A percentile compares a stretch with the other conserved stretches of the same genome.
phyloP scores from a whole-genome alignment of 1,140 invertebrate species.

The Microplitis mediator region DNA sequence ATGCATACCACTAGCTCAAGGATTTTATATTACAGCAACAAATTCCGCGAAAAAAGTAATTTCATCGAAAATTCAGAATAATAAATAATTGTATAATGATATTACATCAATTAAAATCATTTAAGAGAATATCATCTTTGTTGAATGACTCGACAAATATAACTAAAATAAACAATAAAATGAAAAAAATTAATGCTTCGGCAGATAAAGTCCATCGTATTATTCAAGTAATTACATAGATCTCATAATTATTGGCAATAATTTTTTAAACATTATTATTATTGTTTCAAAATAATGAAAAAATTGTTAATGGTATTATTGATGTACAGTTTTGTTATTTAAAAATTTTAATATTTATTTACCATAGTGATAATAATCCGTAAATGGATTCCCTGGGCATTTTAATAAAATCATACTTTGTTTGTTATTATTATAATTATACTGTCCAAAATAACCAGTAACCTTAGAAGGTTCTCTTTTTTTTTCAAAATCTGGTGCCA shows the following conservation, averaged over 20 bases:
- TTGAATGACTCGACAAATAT: neutral
- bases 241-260: no score
- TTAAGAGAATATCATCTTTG: neutral
- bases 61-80: neutral
- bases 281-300: no score
- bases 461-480: conserved; percentile 38
- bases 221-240: no score
- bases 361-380: conserved; percentile 36
- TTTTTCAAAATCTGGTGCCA: conserved; percentile 55
- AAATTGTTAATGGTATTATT: no score
- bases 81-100: neutral
- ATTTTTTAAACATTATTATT: no score
- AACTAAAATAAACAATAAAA: neutral
- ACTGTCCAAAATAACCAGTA: conserved; percentile 14
- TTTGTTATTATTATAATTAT: conserved; percentile 9
- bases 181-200: neutral
- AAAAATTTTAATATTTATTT: conserved; percentile 2
- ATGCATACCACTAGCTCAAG: no score
- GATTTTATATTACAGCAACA: no score
- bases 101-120: neutral
- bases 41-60: neutral
- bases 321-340: no score
- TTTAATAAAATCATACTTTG: conserved; percentile 32
- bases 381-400: conserved; percentile 25
- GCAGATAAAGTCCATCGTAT: neutral